phyloP scores from a whole-genome alignment of 1,140 invertebrate species.

The Semibalanus balanoides region DNA sequence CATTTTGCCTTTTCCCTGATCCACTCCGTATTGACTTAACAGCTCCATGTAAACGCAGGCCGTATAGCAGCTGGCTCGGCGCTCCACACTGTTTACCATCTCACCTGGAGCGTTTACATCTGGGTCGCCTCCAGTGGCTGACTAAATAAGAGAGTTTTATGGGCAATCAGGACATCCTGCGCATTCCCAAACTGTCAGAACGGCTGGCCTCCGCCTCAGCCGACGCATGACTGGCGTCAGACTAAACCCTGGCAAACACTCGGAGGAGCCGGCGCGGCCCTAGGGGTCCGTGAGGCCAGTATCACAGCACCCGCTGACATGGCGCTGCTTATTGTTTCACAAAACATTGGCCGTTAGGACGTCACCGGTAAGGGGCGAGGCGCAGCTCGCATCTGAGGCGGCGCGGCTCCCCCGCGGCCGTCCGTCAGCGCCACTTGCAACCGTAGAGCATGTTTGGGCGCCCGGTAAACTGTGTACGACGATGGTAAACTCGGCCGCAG shows the following conservation, averaged over 20 bases:
- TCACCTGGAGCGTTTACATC: not conserved
- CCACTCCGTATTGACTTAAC: too few species aligned
- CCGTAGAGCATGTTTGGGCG: not conserved
- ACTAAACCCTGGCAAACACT: not conserved
- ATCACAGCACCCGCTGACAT: not conserved
- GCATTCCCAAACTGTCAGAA: not conserved
- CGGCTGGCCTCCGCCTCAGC: not conserved
- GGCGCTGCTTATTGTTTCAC: not conserved
- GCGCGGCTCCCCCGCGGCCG: not conserved
- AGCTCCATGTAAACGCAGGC: too few species aligned
- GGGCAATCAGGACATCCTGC: not conserved
- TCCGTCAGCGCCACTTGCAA: constrained; percentile 1
- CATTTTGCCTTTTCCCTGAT: too few species aligned
- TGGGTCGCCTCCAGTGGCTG: not conserved
- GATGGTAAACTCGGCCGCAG: not conserved
- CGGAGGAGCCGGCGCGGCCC: too few species aligned
- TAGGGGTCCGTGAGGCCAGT: too few species aligned
- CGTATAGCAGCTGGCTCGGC: too few species aligned
- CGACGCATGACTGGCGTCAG: not conserved
- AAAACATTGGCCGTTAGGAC: not conserved
- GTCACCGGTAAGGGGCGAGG: not conserved
- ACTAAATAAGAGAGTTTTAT: not conserved
- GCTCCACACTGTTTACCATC: not conserved
- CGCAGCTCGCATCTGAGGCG: too few species aligned
- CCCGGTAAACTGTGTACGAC: not conserved